These are phyloP conservation scores for Rhagophthalmus giganteus DNA, from an alignment of 2,888 invertebrate genomes.

Conservation along the genomic window DNA sequence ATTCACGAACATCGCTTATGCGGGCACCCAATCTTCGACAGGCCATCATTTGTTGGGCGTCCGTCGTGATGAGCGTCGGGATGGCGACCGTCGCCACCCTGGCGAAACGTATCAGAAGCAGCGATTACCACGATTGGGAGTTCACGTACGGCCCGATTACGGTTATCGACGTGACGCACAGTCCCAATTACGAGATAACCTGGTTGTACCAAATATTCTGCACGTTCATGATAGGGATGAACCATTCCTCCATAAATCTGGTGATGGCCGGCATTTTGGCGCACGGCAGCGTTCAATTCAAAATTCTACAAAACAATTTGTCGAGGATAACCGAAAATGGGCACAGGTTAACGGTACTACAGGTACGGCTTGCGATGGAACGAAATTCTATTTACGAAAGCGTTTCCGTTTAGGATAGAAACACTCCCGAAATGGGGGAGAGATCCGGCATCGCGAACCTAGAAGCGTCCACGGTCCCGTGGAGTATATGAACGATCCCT, in stretches of 20 bases:
- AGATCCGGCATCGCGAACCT: too few species aligned
- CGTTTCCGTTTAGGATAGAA: too few species aligned
- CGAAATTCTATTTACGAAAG: too few species aligned
- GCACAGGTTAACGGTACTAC: slow-evolving; percentile 9
- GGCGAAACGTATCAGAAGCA: slow-evolving; percentile 8
- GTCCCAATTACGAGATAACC: slow-evolving; percentile 20
- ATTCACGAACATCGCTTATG: too few species aligned
- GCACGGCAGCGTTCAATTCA: slow-evolving; percentile 17
- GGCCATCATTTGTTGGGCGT: slow-evolving; percentile 6
- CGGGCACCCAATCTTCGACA: not conserved
- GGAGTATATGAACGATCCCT: slow-evolving; percentile 14
- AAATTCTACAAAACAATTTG: slow-evolving; percentile 16
- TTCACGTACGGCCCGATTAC: slow-evolving; percentile 17
- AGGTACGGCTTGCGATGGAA: too few species aligned
- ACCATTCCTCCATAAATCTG: slow-evolving; percentile 9
- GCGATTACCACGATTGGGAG: slow-evolving; percentile 19
- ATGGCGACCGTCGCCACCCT: slow-evolving; percentile 7
- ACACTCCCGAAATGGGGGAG: too few species aligned
- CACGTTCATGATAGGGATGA: slow-evolving; percentile 8
- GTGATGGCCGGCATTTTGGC: slow-evolving; percentile 17
- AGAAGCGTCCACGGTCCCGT: slow-evolving; percentile 13
- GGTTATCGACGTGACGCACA: slow-evolving; percentile 10
- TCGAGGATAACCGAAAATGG: slow-evolving; percentile 12
- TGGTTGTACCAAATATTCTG: slow-evolving; percentile 11
- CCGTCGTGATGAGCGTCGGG: slow-evolving; percentile 2